phyloP scores from a whole-genome alignment of 2,888 invertebrate species.

The Monoplex corrugatus region DNA sequence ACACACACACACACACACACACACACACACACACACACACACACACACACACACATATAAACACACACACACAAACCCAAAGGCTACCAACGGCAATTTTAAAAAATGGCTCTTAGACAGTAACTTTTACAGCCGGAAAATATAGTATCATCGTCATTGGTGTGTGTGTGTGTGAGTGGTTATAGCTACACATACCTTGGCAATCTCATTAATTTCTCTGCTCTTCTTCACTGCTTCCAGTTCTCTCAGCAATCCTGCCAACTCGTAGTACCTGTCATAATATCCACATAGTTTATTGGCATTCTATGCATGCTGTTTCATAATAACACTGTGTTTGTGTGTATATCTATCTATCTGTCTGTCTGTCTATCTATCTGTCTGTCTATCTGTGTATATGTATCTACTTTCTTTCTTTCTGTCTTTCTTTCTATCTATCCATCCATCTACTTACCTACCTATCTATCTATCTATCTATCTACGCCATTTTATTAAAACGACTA shows the following conservation, averaged over 20 bases:
- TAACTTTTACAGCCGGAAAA: no score
- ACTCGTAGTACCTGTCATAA: conserved; percentile 55
- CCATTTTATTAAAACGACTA: no score
- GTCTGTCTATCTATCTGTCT: not conserved
- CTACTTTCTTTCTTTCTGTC: not conserved
- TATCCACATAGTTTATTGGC: no score
- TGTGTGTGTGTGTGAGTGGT: not conserved
- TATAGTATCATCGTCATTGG: no score
- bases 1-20: not conserved
- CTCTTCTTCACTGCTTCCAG: conserved; percentile 56
- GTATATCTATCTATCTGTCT: no score
- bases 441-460: no score
- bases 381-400: not conserved
- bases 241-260: conserved; percentile 55
- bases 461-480: no score
- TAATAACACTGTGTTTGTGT: no score
- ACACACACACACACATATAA: not conserved
- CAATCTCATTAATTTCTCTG: conserved; percentile 49
- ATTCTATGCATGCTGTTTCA: no score
- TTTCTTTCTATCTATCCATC: no score
- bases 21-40: not conserved
- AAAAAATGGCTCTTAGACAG: no score
- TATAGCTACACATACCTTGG: conserved; percentile 34
- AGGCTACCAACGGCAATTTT: not conserved
- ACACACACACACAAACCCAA: not conserved